Conservation (phyloP, 2,113 vertebrate genomes). For the Haemorhous mexicanus region DNA sequence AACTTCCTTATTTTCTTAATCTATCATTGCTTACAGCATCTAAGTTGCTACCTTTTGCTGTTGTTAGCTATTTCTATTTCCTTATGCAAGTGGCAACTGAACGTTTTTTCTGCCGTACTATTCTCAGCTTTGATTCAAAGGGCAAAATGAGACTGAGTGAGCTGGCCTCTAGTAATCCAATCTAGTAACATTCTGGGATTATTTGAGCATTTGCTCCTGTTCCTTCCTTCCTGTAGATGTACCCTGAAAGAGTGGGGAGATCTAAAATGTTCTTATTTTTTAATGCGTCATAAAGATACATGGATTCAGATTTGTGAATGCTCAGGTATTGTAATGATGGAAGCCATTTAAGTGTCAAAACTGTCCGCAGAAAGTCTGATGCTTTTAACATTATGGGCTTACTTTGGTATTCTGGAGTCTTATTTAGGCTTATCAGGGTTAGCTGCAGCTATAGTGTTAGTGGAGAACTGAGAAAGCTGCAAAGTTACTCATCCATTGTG, state of each 20-base stretch:
- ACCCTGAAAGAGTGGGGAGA: not conserved
- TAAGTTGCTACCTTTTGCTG: not conserved
- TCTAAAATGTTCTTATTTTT: not conserved
- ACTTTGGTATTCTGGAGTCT: not conserved
- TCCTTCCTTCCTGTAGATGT: not conserved
- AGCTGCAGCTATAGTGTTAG: not conserved
- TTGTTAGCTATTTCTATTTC: not conserved
- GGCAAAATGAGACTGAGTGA: not conserved
- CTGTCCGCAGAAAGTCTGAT: not conserved
- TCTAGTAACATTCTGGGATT: not conserved
- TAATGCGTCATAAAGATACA: not conserved
- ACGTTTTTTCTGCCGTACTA: not conserved
- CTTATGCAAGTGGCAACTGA: not conserved
- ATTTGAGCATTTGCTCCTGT: not conserved
- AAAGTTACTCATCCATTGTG: not conserved
- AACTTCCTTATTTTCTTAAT: not conserved
- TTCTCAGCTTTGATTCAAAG: not conserved
- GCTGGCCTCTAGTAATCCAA: not conserved
- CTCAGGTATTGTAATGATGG: not conserved
- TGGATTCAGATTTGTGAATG: not conserved
- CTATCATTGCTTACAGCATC: not conserved
- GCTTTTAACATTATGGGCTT: not conserved
- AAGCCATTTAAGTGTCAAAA: not conserved
- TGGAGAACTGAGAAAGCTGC: not conserved
- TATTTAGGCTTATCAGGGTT: not conserved